phyloP scores from a whole-genome alignment of 2,888 invertebrate species.

The Poecilobothrus nobilitatus region DNA sequence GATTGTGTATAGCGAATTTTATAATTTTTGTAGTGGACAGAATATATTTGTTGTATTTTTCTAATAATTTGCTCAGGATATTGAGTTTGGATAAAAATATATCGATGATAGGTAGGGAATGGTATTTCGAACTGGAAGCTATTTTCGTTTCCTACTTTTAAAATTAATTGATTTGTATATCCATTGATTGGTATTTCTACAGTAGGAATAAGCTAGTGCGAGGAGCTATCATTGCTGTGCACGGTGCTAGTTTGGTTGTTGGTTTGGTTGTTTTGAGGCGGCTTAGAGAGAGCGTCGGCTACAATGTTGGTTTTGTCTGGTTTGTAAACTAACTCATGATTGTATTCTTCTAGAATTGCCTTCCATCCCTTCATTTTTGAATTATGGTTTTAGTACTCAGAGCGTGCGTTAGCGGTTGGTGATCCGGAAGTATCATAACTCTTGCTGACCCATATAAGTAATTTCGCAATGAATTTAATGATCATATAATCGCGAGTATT shows the following conservation, averaged over 20 bases:
- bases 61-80: constrained; percentile 14
- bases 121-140: neutral
- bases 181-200: constrained; percentile 20
- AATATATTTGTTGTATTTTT: constrained; percentile 7
- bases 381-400: constrained; percentile 21
- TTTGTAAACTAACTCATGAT: constrained; percentile 21
- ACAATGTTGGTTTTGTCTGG: constrained; percentile 18
- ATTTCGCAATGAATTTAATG: constrained; percentile 10
- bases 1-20: constrained; percentile 20
- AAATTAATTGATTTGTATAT: constrained; percentile 21
- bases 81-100: neutral
- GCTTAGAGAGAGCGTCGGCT: constrained; percentile 19
- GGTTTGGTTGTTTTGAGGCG: constrained; percentile 14
- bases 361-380: constrained; percentile 23
- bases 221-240: constrained; percentile 11
- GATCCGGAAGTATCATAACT: constrained; percentile 19
- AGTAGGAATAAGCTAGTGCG: constrained; percentile 15
- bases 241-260: constrained; percentile 11
- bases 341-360: constrained; percentile 19
- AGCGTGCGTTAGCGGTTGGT: constrained; percentile 20
- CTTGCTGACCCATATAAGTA: constrained; percentile 20
- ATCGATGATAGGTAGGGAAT: constrained; percentile 13
- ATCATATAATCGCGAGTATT: constrained; percentile 7
- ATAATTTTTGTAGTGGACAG: constrained; percentile 14
- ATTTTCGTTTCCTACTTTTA: constrained; percentile 1